These are phyloP conservation scores for Heterotilapia buettikoferi DNA, from an alignment of 2,113 vertebrate species.

Conservation along the genomic window DNA sequence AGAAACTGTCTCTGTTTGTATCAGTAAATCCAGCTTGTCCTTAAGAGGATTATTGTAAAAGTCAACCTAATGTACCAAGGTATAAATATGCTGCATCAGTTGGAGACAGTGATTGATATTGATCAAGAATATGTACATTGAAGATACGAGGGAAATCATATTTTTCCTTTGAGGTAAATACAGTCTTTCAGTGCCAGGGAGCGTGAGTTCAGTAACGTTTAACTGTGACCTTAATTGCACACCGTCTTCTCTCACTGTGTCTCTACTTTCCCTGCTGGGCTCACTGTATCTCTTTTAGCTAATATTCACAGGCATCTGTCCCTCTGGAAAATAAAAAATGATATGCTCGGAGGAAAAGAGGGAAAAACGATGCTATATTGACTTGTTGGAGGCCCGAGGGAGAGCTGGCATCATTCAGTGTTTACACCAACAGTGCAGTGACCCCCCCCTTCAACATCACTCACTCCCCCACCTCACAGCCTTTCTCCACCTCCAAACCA, in stretches of 20 bases:
- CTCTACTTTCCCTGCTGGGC: constrained; percentile 6
- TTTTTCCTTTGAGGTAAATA: neutral
- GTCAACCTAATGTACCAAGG: neutral
- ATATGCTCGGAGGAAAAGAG: neutral
- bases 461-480: constrained; percentile 16
- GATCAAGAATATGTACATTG: neutral
- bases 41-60: neutral
- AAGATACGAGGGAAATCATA: neutral
- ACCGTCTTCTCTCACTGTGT: constrained; percentile 7
- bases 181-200: neutral
- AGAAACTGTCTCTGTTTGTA: neutral
- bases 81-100: neutral
- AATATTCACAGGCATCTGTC: constrained; percentile 9
- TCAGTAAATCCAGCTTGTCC: neutral
- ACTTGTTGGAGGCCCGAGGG: constrained; percentile 26
- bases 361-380: constrained; percentile 2
- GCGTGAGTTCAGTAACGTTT: neutral
- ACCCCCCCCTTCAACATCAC: neutral
- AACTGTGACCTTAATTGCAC: constrained; percentile 7
- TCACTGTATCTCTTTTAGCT: neutral
- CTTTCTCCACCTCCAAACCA: constrained; percentile 48
- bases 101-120: neutral
- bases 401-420: constrained; percentile 48
- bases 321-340: constrained; percentile 1
- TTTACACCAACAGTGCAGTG: constrained; percentile 53